phyloP scores from a whole-genome alignment of 2,113 vertebrate species.

The Ceuthmochares aereus region DNA sequence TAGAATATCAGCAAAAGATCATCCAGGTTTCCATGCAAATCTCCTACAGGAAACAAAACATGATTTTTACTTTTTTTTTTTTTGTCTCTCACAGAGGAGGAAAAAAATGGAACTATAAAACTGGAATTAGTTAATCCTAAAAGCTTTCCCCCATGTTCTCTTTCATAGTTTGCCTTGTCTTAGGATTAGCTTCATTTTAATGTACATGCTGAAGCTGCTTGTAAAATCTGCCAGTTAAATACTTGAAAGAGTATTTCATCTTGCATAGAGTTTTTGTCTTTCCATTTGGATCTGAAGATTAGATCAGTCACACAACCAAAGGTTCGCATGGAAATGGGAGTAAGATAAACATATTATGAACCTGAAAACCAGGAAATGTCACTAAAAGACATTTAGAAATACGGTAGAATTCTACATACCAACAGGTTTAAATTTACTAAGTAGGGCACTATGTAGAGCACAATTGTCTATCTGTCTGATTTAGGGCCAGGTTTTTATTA shows the following conservation, averaged over 20 bases:
- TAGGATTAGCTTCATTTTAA: background rate
- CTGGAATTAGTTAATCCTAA: background rate
- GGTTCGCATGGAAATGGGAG: background rate
- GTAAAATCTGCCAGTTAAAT: background rate
- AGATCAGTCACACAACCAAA: background rate
- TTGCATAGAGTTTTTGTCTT: background rate
- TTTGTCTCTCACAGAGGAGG: background rate
- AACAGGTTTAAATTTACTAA: background rate
- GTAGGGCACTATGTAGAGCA: background rate
- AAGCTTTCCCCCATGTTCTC: background rate
- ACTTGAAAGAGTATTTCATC: background rate
- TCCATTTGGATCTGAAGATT: background rate
- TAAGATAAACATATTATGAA: background rate
- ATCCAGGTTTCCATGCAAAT: slow-evolving; percentile 94
- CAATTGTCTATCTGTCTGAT: background rate
- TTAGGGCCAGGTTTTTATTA: background rate
- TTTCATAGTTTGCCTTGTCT: background rate
- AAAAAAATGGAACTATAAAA: background rate
- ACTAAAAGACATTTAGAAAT: background rate
- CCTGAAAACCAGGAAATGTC: background rate
- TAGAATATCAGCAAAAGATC: slow-evolving; percentile 96
- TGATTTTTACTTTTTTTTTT: background rate
- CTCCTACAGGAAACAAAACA: slow-evolving; percentile 80
- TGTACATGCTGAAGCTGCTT: background rate
- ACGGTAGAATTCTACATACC: background rate